Evolutionary conservation across 2,797 vertebrate genomes (phyloP).

Genomic region (Moxostoma hubbsi): DNA sequence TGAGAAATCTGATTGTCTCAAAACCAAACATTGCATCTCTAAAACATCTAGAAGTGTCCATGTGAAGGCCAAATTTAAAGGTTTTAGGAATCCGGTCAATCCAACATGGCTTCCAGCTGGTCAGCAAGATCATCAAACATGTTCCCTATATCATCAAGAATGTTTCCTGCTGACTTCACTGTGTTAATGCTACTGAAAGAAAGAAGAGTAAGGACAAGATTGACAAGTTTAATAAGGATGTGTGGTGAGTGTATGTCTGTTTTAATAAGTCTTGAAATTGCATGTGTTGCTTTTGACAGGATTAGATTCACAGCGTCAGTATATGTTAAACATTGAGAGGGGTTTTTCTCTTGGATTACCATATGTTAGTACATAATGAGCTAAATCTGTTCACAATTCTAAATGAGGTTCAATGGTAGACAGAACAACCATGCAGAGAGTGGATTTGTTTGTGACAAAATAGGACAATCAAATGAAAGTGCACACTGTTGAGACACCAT

Average conservation of each 20-base stretch:
- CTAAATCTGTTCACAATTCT: conserved; percentile 35
- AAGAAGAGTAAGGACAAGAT: conserved; percentile 21
- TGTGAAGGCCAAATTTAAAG: conserved; percentile 7
- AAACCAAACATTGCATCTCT: not conserved
- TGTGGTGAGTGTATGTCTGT: not conserved
- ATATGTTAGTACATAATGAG: conserved; percentile 1
- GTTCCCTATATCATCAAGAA: conserved; percentile 97
- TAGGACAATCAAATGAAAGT: conserved; percentile 24
- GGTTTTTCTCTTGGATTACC: not conserved
- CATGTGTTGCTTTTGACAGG: not conserved
- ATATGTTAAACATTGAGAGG: not conserved
- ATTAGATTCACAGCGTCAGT: not conserved
- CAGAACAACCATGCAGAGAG: not conserved
- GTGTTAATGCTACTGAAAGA: conserved; percentile 57
- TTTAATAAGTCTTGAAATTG: not conserved
- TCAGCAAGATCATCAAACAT: conserved; percentile 98
- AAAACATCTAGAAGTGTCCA: conserved; percentile 4
- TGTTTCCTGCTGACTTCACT: conserved; percentile 84
- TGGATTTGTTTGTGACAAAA: conserved; percentile 12
- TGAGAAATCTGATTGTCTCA: conserved; percentile 21
- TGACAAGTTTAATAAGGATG: not conserved
- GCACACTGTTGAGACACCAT: conserved; percentile 29
- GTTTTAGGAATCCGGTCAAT: conserved; percentile 73
- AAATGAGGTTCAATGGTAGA: conserved; percentile 10
- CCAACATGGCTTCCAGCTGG: conserved; percentile 97